Base-by-base conservation (phyloP, 2,888 invertebrate species). In the Dioctria rufipes region DNA sequence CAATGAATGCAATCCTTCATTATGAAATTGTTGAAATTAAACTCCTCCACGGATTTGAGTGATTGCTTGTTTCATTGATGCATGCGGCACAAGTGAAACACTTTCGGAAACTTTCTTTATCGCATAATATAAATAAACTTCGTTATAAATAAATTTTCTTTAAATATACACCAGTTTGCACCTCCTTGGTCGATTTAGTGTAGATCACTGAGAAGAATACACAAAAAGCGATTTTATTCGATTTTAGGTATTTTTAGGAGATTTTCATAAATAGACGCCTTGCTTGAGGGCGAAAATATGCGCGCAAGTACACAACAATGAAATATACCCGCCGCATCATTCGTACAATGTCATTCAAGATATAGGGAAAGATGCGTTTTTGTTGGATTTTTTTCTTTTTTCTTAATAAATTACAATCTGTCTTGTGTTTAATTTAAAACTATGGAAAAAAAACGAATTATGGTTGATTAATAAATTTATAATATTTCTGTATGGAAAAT, bases 241-340 rank as follows among this genome's bases (percentile, higher is more conserved):
- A 71, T 80, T 71, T 80, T 69, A 71, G 80, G 71, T 80, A 80
- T 80, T 80, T 80, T 80, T 71, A 80, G 80, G 71, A 63, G 73
- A 71, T 49, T 73, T 80, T 69, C 67, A 67, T 71, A 71, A 80
- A 71, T 61, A 80, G 49, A 46, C 58, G 43, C 25, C 25, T 25
- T 25, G 69, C 51, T 40, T 49, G 77, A 77, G 77, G 77, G 49
- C 58, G 80, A 67, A 66, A 65, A 78, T 65, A 78, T 65, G 51
- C 46, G 65, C 69, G 69, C 40, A 40, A 69, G 69, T 69, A 69
- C 25, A 25, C 25, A 25, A 25, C 69, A 69, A 69, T 69, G 69
- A 69, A 69, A 69, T 25, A 25, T 25, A 25, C 25, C 37, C 69
- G 37, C 69, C 11, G 51, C 25, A 25, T 25, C 25, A 25, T 25